phyloP scores from a whole-genome alignment of 1,140 invertebrate genomes.

The Cydia splendana region DNA sequence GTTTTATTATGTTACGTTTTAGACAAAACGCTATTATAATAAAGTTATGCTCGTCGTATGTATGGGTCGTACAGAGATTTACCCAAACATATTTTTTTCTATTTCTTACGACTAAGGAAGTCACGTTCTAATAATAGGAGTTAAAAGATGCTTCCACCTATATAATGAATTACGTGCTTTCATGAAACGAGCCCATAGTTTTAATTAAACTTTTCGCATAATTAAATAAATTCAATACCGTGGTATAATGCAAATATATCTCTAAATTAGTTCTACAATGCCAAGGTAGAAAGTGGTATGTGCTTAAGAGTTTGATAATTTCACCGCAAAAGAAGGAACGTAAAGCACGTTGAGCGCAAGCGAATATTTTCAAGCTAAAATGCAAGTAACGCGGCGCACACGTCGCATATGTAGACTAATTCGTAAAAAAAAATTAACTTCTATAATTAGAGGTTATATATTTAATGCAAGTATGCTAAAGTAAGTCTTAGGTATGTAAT shows the following conservation, averaged over 20 bases:
- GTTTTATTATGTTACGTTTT: too few species aligned
- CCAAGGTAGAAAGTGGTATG: neutral
- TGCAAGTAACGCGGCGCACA: conserved; percentile 9
- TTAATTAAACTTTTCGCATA: too few species aligned
- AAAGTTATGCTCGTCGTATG: too few species aligned
- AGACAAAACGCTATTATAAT: too few species aligned
- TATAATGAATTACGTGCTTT: too few species aligned
- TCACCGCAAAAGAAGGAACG: conserved; percentile 10
- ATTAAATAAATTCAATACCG: too few species aligned
- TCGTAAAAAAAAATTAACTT: neutral
- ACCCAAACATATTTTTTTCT: too few species aligned
- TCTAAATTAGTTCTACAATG: neutral
- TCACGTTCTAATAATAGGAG: too few species aligned
- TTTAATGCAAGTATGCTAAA: neutral
- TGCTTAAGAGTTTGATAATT: neutral
- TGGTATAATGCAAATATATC: neutral
- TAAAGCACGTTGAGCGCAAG: neutral
- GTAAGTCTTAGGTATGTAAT: neutral
- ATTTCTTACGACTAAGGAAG: too few species aligned
- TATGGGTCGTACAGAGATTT: too few species aligned
- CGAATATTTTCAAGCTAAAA: neutral
- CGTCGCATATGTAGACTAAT: neutral
- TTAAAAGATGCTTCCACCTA: too few species aligned
- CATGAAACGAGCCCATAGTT: too few species aligned
- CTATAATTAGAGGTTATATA: neutral